Evolutionary conservation across 2,113 vertebrate genomes (phyloP).

Genomic region (Plecotus auritus): DNA sequence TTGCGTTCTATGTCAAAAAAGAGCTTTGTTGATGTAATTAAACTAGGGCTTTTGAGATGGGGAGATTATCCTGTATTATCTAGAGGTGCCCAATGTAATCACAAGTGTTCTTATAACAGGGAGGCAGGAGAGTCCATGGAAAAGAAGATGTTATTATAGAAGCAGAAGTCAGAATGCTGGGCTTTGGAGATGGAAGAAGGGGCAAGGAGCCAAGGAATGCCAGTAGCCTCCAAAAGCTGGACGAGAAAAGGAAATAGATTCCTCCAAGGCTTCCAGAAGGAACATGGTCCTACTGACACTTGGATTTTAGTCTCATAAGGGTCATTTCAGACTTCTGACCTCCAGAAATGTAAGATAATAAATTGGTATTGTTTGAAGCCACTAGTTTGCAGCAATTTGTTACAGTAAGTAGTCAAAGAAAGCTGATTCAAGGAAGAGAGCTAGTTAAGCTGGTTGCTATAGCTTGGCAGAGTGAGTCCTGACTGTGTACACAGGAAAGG

Average conservation of each 20-base stretch:
- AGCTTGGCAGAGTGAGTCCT: not conserved
- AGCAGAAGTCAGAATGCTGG: not conserved
- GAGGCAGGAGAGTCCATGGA: not conserved
- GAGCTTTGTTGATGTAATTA: not conserved
- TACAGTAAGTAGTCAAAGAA: not conserved
- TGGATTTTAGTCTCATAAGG: not conserved
- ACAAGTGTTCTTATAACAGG: not conserved
- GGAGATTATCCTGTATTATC: not conserved
- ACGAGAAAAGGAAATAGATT: not conserved
- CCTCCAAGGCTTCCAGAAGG: not conserved
- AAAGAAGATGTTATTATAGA: not conserved
- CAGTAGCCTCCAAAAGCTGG: not conserved
- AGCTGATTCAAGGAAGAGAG: not conserved
- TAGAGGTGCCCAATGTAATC: not conserved
- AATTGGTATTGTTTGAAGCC: not conserved
- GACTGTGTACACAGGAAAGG: not conserved
- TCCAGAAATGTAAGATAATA: not conserved
- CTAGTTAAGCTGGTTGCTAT: not conserved
- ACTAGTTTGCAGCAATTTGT: not conserved
- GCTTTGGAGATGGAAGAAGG: not conserved
- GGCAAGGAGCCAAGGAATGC: not conserved
- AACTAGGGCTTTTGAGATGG: not conserved
- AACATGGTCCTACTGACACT: not conserved
- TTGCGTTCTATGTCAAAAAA: not conserved
- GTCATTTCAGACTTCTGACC: slow-evolving; percentile 5